Evolutionary conservation across 2,888 invertebrate genomes (phyloP), one percentile per base, ranked within the genome.

Genomic region (Aromia moschata): DNA sequence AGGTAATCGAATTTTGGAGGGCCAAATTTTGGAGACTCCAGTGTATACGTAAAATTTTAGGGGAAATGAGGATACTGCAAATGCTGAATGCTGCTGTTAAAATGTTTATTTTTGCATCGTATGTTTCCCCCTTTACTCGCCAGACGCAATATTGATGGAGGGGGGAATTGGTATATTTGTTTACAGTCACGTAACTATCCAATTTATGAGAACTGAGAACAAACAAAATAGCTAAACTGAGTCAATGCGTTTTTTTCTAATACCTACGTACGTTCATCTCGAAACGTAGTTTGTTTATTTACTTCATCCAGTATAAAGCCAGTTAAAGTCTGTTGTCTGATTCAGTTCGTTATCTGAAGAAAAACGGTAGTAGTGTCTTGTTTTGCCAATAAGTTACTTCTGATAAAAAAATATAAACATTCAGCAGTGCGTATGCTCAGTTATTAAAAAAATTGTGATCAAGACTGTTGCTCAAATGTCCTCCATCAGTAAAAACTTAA

Each of bases 401-500:
- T 36, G 16, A 9, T 10, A 2, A 7, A 10, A 12, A 12, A 9
- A 25, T 4, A 25, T 25, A 25, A 25, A 25, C 9, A 25, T 5
- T 5, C 25, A 25, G 25, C 9, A 25, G 4, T 25, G 4, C 9
- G 9, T 25, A 25, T n/a, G n/a, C n/a, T n/a, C n/a, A n/a, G n/a
- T n/a, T n/a, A n/a, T n/a, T n/a, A n/a, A n/a, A n/a, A n/a, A n/a
- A n/a, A n/a, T n/a, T n/a, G n/a, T n/a, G n/a, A n/a, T n/a, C n/a
- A n/a, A n/a, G n/a, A n/a, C n/a, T n/a, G n/a, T n/a, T n/a, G n/a
- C n/a, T n/a, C n/a, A n/a, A n/a, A 33, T 33, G 80, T 77, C 80
- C 31, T 45, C 60, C 9, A 69, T 81, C 3, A 79, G 77, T 60
- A 79, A 78, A 68, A 78, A 77, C 63, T 63, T 78, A 38, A 73